Base-by-base conservation (phyloP, 1,140 invertebrate species). In the Temnothorax nylanderi region DNA sequence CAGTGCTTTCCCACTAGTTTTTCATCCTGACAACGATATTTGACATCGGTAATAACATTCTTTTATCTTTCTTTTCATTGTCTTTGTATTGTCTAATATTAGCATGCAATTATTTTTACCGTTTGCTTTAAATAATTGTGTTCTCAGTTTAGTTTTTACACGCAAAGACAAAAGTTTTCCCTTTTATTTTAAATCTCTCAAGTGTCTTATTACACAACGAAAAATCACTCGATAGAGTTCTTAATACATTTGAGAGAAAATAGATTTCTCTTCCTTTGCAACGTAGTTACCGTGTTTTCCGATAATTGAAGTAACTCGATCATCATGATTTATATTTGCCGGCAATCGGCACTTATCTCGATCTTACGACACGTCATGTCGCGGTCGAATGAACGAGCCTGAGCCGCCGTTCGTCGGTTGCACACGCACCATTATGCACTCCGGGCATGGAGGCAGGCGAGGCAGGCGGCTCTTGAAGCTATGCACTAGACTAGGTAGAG, bases 401-500 rank as follows among this genome's bases (percentile, higher is more conserved):
- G 77, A 37, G 49, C 47, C 47, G 34, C 65, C 74, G 74, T 60
- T 60, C 13, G 37, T 76, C 54, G 64, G 7, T 37, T n/a, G 78
- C 78, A 81, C 37, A 81, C 71, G 78, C 65, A 71, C 49, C 64
- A 71, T 81, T 81, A 81, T 81, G 64, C 78, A 71, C 78, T 32
- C 21, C 13, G 81, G n/a, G 34, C 44, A 21, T 32, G 64, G 26
- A 77, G 51, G 47, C 10, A 44, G 44, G 65, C 65, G 71, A 74
- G 85, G 47, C 18, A 56, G 54, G 69, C 51, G 62, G 41, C 65
- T 58, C 60, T 58, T 67, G 76, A 69, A 67, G 88, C 71, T 86
- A 69, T 69, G 64, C 58, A 85, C 62, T 87, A 71, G 87, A 80
- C 87, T 67, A 49, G 49, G 26, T 71, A 81, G 76, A 76, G 88